phyloP scores from a whole-genome alignment of 1,140 invertebrate genomes.

The Ips typographus region DNA sequence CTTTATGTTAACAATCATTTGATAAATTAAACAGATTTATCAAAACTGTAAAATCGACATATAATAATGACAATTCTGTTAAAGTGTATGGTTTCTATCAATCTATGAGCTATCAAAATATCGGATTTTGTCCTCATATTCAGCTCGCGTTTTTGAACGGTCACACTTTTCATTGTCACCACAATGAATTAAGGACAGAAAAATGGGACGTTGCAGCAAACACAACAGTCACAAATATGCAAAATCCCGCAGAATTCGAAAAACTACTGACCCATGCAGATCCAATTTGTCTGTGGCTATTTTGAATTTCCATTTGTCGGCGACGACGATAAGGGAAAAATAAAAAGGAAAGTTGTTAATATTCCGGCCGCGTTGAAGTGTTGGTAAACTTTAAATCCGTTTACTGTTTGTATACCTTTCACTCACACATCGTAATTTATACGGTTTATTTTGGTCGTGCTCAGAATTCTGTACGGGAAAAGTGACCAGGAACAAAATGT shows the following conservation, averaged over 20 bases:
- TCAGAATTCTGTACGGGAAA: constrained; percentile 21
- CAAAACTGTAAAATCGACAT: too few relatives aligned
- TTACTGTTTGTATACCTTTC: constrained; percentile 34
- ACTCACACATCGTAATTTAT: constrained; percentile 32
- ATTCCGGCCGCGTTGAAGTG: constrained; percentile 20
- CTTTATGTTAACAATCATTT: too few relatives aligned
- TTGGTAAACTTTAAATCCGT: constrained; percentile 27
- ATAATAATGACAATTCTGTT: too few relatives aligned
- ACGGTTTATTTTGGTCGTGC: constrained; percentile 24
- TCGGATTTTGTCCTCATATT: too few relatives aligned
- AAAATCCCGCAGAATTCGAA: not conserved
- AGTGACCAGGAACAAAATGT: constrained; percentile 5
- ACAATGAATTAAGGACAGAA: too few relatives aligned
- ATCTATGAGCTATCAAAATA: too few relatives aligned
- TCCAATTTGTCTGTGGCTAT: constrained; percentile 1
- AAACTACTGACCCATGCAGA: constrained; percentile 2
- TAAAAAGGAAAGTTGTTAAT: constrained; percentile 21
- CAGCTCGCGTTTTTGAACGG: too few relatives aligned
- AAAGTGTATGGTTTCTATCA: too few relatives aligned
- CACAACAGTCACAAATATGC: too few relatives aligned
- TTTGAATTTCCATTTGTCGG: constrained; percentile 3
- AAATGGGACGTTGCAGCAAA: too few relatives aligned
- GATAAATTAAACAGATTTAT: too few relatives aligned
- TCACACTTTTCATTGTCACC: too few relatives aligned
- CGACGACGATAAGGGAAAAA: not conserved